Evolutionary conservation across 2,797 vertebrate species (phyloP).

Genomic region (Lagothrix lagotricha): DNA sequence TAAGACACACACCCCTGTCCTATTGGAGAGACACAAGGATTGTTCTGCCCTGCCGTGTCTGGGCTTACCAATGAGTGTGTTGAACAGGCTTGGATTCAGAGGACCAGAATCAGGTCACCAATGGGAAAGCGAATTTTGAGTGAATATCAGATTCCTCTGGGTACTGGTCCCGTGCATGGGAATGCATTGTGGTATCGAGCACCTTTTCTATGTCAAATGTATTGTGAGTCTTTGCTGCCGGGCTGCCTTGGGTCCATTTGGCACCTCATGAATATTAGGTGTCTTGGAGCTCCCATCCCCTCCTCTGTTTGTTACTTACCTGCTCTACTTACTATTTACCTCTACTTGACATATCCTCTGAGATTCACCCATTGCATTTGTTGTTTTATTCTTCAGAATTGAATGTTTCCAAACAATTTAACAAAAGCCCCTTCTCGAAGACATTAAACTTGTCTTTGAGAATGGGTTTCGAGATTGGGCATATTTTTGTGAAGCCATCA

Average conservation of each 20-base stretch:
- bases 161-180: background rate
- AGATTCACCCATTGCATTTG: background rate
- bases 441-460: background rate
- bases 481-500: background rate
- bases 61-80: background rate
- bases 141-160: background rate
- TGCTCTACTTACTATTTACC: background rate
- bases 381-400: background rate
- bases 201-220: background rate
- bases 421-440: background rate
- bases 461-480: background rate
- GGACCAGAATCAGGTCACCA: background rate
- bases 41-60: background rate
- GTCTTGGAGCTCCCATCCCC: background rate
- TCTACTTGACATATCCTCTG: background rate
- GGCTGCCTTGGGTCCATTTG: background rate
- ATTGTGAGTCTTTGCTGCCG: background rate
- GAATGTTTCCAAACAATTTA: background rate
- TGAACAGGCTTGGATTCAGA: background rate
- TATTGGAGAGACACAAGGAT: fast-evolving
- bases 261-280: background rate
- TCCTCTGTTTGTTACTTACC: background rate
- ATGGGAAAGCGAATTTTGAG: background rate
- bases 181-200: background rate
- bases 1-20: background rate